Evolutionary conservation across 2,113 vertebrate species (phyloP).

Genomic region (Geococcyx californianus): DNA sequence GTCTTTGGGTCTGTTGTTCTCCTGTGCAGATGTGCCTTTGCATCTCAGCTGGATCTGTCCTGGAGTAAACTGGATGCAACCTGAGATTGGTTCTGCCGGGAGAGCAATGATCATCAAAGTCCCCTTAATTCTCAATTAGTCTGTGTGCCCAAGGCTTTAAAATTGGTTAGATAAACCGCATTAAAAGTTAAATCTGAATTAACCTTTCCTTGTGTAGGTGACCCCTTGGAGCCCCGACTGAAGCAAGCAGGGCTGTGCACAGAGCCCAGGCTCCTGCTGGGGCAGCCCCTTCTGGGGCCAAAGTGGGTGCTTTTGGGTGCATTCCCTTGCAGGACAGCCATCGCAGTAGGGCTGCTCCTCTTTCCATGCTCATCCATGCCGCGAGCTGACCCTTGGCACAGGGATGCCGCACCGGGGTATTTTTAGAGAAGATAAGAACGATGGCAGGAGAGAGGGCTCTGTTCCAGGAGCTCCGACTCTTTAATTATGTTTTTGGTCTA

Average conservation of each 20-base stretch:
- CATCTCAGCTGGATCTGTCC: neutral
- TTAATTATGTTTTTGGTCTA: conserved; percentile 32
- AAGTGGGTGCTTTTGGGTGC: neutral
- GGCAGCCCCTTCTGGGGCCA: neutral
- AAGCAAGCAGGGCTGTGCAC: neutral
- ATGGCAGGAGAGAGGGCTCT: neutral
- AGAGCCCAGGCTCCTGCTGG: accelerated
- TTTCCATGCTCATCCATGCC: neutral
- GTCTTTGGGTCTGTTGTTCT: neutral
- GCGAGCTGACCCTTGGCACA: neutral
- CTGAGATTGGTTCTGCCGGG: neutral
- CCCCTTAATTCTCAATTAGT: conserved; percentile 39
- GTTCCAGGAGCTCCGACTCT: neutral
- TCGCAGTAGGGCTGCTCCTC: neutral
- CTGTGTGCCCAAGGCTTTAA: neutral
- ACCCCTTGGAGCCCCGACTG: neutral
- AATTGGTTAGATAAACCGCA: neutral
- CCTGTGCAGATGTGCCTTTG: neutral
- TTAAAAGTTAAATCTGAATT: conserved; percentile 26
- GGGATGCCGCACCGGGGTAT: neutral
- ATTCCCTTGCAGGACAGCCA: accelerated
- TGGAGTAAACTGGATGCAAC: neutral
- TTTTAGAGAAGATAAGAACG: conserved; percentile 16
- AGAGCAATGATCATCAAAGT: neutral
- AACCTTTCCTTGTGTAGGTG: neutral